A percentile compares a stretch with the other conserved stretches of the same genome.
Evolutionary conservation across 2,113 vertebrate species (phyloP).

Genomic region (Zeus faber): DNA sequence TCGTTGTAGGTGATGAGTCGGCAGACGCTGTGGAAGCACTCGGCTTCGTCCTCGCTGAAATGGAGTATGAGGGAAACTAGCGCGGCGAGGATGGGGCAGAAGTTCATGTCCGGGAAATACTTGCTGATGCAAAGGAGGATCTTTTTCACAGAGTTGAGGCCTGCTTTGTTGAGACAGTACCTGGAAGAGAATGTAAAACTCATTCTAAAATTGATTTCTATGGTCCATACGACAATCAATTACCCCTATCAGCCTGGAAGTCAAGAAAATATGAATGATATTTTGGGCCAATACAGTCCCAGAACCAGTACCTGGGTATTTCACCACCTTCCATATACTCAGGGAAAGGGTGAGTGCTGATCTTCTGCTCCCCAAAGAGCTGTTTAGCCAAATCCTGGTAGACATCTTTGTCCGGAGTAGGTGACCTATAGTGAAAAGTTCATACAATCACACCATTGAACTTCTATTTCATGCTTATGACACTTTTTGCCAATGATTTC

Average conservation of each 20-base stretch:
- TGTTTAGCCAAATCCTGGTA: conserved; percentile 65
- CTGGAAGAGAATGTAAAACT: conserved; percentile 35
- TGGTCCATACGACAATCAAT: not conserved
- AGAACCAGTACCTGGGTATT: conserved; percentile 76
- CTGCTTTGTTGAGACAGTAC: conserved; percentile 80
- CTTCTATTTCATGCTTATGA: not conserved
- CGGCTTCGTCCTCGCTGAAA: conserved; percentile 82
- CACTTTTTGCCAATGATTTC: no score
- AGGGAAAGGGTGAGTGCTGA: conserved; percentile 74
- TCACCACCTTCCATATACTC: conserved; percentile 80
- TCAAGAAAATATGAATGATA: not conserved
- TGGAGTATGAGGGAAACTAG: conserved; percentile 83
- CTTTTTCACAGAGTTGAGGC: conserved; percentile 77
- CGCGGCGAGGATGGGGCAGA: conserved; percentile 79
- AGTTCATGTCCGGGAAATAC: conserved; percentile 81
- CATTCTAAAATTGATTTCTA: not conserved
- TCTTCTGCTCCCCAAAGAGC: conserved; percentile 72
- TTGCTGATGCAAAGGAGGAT: conserved; percentile 78
- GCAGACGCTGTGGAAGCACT: conserved; percentile 81
- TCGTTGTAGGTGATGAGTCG: conserved; percentile 78
- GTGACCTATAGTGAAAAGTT: conserved; percentile 32
- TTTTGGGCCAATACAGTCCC: not conserved
- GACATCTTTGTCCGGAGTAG: conserved; percentile 65
- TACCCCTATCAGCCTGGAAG: not conserved
- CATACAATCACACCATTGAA: conserved; percentile 7